These are phyloP conservation scores for Apis dorsata DNA, from an alignment of 1,140 invertebrate genomes.

Conservation along the genomic window DNA sequence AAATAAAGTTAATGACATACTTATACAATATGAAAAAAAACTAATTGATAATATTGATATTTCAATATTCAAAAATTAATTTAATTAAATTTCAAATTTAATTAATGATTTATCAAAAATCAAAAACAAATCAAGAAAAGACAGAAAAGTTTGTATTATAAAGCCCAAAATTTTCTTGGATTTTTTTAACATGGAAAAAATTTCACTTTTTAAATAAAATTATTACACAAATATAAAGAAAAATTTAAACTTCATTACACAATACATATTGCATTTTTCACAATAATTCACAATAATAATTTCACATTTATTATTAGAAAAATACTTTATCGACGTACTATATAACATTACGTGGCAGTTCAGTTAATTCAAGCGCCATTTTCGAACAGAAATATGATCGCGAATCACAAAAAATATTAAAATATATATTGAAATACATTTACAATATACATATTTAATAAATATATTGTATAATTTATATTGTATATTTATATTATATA, in stretches of 20 bases:
- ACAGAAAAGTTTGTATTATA: conserved; percentile 49
- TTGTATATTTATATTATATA: no score
- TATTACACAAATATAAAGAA: conserved; percentile 39
- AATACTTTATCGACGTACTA: conserved; percentile 71
- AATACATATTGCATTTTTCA: conserved; percentile 68
- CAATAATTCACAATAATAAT: conserved; percentile 55
- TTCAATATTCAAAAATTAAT: neutral
- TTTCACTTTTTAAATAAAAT: conserved; percentile 33
- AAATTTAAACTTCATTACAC: conserved; percentile 60
- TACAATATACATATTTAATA: no score
- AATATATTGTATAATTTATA: no score
- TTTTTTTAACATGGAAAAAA: neutral
- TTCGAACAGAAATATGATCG: neutral
- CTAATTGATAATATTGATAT: neutral
- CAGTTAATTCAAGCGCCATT: conserved; percentile 67
- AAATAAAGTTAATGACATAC: neutral
- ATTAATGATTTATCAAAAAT: conserved; percentile 8
- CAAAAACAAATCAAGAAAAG: conserved; percentile 64
- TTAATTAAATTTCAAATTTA: neutral
- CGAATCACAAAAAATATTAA: neutral
- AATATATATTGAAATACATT: no score
- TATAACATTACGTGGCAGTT: conserved; percentile 78
- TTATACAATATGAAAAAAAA: neutral
- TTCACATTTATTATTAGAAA: conserved; percentile 53
- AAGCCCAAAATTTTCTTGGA: neutral